phyloP scores from a whole-genome alignment of 2,888 invertebrate genomes.

The Hyalella azteca region DNA sequence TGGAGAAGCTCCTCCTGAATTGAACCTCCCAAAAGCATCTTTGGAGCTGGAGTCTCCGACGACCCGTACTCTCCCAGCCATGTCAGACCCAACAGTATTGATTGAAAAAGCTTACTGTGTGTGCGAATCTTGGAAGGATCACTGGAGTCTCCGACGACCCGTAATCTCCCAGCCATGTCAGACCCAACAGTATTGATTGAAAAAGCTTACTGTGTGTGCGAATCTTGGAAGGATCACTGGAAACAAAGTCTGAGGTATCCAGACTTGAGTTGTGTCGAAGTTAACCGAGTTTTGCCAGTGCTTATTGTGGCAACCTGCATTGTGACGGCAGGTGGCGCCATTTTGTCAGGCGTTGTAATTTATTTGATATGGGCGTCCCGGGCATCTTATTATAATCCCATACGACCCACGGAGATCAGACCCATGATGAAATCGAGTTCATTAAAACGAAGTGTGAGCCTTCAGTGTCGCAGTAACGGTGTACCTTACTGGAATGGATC shows the following conservation, averaged over 20 bases:
- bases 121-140: conserved; percentile 40
- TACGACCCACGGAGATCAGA: conserved; percentile 45
- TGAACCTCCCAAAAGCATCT: not conserved
- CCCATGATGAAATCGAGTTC: conserved; percentile 48
- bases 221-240: conserved; percentile 35
- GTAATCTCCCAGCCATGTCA: not conserved
- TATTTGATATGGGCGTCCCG: conserved; percentile 54
- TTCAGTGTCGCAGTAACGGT: conserved; percentile 20
- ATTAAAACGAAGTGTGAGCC: not conserved
- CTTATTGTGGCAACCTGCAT: conserved; percentile 56
- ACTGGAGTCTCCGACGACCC: conserved; percentile 12
- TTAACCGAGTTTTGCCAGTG: conserved; percentile 52
- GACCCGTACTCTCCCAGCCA: not conserved
- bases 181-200: conserved; percentile 37
- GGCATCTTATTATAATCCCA: conserved; percentile 44
- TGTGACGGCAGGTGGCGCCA: conserved; percentile 49
- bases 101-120: conserved; percentile 45
- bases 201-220: conserved; percentile 47
- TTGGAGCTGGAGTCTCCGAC: not conserved
- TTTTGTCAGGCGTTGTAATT: conserved; percentile 51
- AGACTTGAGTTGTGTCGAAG: conserved; percentile 49
- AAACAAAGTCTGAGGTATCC: conserved; percentile 42
- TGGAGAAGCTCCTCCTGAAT: not conserved
- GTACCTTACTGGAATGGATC: conserved; percentile 29
- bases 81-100: conserved; percentile 7